Evolutionary conservation across 2,113 vertebrate genomes (phyloP).

Genomic region (Dipodomys spectabilis): DNA sequence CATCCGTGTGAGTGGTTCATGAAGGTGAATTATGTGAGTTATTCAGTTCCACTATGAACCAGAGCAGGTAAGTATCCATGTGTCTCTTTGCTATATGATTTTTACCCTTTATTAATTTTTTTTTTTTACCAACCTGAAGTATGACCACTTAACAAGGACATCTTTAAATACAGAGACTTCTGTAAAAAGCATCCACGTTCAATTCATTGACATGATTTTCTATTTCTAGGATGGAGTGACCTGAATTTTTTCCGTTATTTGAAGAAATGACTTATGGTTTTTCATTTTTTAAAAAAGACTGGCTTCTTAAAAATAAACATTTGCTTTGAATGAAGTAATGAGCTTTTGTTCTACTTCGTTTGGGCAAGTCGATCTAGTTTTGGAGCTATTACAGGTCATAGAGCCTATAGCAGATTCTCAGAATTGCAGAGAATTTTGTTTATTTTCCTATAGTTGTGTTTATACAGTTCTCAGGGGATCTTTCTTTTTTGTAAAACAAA

Average conservation of each 20-base stretch:
- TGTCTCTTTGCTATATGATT: too few species aligned
- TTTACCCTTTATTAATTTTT: background rate
- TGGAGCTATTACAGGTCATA: slow-evolving; percentile 47
- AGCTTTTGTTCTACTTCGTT: slow-evolving; percentile 40
- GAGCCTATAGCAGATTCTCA: slow-evolving; percentile 25
- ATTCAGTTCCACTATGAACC: background rate
- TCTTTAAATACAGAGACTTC: background rate
- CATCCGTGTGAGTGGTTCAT: background rate
- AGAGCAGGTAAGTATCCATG: background rate
- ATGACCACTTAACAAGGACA: background rate
- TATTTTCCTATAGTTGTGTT: slow-evolving; percentile 52
- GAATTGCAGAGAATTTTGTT: slow-evolving; percentile 47
- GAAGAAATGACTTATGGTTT: slow-evolving; percentile 16
- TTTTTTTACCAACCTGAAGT: background rate
- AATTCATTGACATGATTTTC: background rate
- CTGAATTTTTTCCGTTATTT: slow-evolving; percentile 26
- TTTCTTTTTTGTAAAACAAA: slow-evolving; percentile 50
- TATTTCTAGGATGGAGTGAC: slow-evolving; percentile 14
- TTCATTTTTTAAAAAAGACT: background rate
- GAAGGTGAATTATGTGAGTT: background rate
- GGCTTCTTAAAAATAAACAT: slow-evolving; percentile 24
- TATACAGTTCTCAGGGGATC: slow-evolving; percentile 44
- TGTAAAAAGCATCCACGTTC: background rate
- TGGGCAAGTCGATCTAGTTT: slow-evolving; percentile 29
- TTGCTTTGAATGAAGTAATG: slow-evolving; percentile 7